phyloP scores from a whole-genome alignment of 2,113 vertebrate species.

The Peromyscus maniculatus region DNA sequence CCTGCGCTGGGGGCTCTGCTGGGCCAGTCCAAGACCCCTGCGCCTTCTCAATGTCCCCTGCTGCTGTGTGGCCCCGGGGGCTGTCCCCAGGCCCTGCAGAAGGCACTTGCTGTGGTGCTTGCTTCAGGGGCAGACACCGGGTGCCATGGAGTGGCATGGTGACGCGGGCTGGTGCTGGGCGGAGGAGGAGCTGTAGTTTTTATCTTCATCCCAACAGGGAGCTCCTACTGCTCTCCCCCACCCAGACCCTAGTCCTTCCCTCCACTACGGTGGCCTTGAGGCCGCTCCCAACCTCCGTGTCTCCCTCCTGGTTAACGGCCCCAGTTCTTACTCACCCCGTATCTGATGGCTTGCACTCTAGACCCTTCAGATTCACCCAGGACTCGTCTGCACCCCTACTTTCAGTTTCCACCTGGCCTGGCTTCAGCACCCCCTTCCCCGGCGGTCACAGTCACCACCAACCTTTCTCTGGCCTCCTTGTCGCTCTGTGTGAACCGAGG shows the following conservation, averaged over 20 bases:
- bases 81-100: not conserved
- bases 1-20: not conserved
- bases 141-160: not conserved
- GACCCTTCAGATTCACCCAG: not conserved
- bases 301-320: fast-evolving
- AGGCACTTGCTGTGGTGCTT: not conserved
- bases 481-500: not conserved
- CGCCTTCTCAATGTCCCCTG: not conserved
- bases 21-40: not conserved
- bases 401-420: fast-evolving
- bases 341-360: not conserved
- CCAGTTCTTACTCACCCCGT: fast-evolving
- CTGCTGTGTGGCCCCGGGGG: not conserved
- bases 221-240: not conserved
- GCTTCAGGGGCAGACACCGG: too few relatives aligned
- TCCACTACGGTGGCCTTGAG: not conserved
- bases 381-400: too few relatives aligned
- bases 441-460: not conserved
- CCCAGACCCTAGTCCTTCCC: too few relatives aligned
- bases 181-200: not conserved
- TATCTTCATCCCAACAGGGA: not conserved
- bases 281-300: not conserved
- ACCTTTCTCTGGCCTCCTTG: not conserved
- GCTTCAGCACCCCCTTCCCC: not conserved
- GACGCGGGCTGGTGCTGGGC: not conserved